Conservation (phyloP, 2,113 vertebrate genomes). For the Aptenodytes forsteri region DNA sequence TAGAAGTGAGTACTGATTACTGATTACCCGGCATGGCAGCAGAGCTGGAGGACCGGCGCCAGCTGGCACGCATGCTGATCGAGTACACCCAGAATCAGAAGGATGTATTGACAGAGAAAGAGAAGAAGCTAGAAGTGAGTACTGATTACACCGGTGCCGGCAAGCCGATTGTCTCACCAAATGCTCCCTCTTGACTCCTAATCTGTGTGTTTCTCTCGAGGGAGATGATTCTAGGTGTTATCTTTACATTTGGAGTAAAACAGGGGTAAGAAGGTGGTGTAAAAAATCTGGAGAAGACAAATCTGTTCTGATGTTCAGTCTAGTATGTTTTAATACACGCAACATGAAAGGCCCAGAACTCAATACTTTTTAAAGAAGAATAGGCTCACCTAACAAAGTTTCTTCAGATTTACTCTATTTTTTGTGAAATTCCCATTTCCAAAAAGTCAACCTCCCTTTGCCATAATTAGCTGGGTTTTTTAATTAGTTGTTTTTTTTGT, state of each 20-base stretch:
- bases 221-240: neutral
- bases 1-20: slow-evolving; percentile 81
- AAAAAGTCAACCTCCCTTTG: neutral
- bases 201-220: fast-evolving
- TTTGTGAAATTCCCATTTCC: neutral
- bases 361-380: neutral
- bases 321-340: neutral
- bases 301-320: neutral
- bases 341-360: neutral
- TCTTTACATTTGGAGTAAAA: neutral
- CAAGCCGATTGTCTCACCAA: fast-evolving
- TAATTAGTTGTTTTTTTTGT: neutral
- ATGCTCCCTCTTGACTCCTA: fast-evolving
- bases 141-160: neutral
- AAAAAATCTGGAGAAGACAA: neutral
- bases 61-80: slow-evolving; percentile 95
- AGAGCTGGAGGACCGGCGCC: slow-evolving; percentile 94
- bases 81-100: slow-evolving; percentile 96
- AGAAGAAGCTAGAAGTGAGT: slow-evolving; percentile 94
- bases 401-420: neutral
- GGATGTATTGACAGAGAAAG: slow-evolving; percentile 90
- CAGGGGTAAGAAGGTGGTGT: fast-evolving
- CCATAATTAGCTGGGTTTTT: neutral
- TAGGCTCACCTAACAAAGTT: neutral
- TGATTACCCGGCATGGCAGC: slow-evolving; percentile 95